Conservation (phyloP, 2,797 vertebrate species). For the Acridotheres tristis region DNA sequence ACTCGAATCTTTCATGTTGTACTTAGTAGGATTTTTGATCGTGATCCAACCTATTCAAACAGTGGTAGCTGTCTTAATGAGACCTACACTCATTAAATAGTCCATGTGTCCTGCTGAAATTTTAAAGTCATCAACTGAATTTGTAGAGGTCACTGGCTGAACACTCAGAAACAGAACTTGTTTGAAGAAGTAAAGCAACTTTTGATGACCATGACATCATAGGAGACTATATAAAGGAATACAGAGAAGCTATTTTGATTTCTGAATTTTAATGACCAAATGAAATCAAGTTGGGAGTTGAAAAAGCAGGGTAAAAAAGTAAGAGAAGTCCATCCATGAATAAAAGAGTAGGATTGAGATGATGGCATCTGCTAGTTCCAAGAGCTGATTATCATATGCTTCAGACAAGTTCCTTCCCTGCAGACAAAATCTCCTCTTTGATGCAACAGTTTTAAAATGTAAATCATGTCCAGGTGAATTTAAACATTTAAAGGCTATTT, state of each 20-base stretch:
- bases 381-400: slow-evolving; percentile 27
- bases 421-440: slow-evolving; percentile 10
- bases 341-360: not conserved
- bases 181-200: not conserved
- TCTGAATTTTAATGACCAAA: slow-evolving; percentile 7
- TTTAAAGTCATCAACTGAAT: not conserved
- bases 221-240: not conserved
- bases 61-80: not conserved
- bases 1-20: not conserved
- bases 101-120: not conserved
- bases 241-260: not conserved
- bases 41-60: not conserved
- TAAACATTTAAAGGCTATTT: not conserved
- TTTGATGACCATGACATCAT: not conserved
- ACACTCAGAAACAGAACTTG: not conserved
- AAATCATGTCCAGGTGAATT: slow-evolving; percentile 7
- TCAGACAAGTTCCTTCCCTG: slow-evolving; percentile 32
- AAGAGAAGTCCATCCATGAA: not conserved
- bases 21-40: slow-evolving; percentile 17
- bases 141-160: not conserved
- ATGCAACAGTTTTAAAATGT: slow-evolving; percentile 20
- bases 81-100: not conserved
- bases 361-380: not conserved
- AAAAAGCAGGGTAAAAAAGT: not conserved
- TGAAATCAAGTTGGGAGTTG: not conserved